These are phyloP conservation scores for Quadriops clusia DNA, from an alignment of 2,888 invertebrate species.

Conservation along the genomic window DNA sequence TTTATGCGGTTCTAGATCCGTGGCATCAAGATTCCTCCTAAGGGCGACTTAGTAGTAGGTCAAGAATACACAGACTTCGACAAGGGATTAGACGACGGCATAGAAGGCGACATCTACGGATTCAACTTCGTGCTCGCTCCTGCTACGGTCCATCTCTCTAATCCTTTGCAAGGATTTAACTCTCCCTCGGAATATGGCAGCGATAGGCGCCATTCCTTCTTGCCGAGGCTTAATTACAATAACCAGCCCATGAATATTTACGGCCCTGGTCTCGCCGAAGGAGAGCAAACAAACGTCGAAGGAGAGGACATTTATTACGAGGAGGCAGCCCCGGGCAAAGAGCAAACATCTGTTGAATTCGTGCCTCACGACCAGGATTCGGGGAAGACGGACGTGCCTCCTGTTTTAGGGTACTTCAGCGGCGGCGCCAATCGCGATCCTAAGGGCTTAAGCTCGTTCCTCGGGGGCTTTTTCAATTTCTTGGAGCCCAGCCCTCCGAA, in stretches of 20 bases:
- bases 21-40: slow-evolving; percentile 43
- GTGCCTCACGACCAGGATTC: too few species aligned
- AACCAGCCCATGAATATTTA: slow-evolving; percentile 8
- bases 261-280: neutral
- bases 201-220: slow-evolving; percentile 8
- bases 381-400: slow-evolving; percentile 15
- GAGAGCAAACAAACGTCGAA: neutral
- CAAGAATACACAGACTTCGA: slow-evolving; percentile 57
- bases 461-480: slow-evolving; percentile 13
- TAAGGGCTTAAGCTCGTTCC: slow-evolving; percentile 18
- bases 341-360: too few species aligned
- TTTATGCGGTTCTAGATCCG: slow-evolving; percentile 39
- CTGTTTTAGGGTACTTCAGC: slow-evolving; percentile 21
- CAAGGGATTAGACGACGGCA: slow-evolving; percentile 50
- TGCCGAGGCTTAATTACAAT: slow-evolving; percentile 1
- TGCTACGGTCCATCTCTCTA: slow-evolving; percentile 31
- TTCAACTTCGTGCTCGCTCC: slow-evolving; percentile 51
- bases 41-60: slow-evolving; percentile 55
- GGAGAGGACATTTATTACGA: neutral
- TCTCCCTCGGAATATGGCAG: slow-evolving; percentile 9
- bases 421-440: slow-evolving; percentile 16
- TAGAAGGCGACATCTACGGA: slow-evolving; percentile 57
- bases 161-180: neutral
- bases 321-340: slow-evolving; percentile 1
- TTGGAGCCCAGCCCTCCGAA: slow-evolving; percentile 5